Conservation (phyloP, 2,113 vertebrate species). For the Mustela lutreola region DNA sequence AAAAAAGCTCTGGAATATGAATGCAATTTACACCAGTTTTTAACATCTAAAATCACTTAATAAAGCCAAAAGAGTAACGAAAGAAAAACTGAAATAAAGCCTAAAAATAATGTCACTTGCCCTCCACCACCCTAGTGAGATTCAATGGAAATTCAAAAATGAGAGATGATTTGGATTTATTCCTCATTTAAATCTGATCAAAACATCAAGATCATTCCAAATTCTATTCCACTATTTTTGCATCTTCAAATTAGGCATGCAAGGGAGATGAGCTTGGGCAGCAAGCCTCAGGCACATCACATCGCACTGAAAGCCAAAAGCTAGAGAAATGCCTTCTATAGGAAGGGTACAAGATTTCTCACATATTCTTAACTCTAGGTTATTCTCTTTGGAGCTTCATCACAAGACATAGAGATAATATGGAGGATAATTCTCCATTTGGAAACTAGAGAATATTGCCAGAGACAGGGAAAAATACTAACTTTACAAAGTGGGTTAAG, state of each 20-base stretch:
- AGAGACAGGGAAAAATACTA: background rate
- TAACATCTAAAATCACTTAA: slow-evolving; percentile 56
- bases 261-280: slow-evolving; percentile 59
- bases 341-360: background rate
- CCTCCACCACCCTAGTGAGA: background rate
- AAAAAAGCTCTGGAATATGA: slow-evolving; percentile 11
- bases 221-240: slow-evolving; percentile 63
- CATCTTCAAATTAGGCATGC: slow-evolving; percentile 47
- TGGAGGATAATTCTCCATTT: background rate
- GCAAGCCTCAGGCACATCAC: background rate
- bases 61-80: slow-evolving; percentile 47
- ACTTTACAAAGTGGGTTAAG: background rate
- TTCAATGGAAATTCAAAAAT: slow-evolving; percentile 54
- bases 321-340: background rate
- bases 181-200: slow-evolving; percentile 60
- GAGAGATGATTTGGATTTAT: slow-evolving; percentile 47
- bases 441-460: slow-evolving; percentile 25
- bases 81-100: slow-evolving; percentile 53
- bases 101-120: slow-evolving; percentile 31
- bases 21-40: slow-evolving; percentile 34
- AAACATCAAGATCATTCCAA: slow-evolving; percentile 56
- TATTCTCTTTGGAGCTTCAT: background rate
- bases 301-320: background rate
- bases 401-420: background rate
- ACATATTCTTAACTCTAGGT: background rate